These are phyloP conservation scores for Calephelis nemesis DNA, from an alignment of 1,140 invertebrate genomes.

Conservation along the genomic window DNA sequence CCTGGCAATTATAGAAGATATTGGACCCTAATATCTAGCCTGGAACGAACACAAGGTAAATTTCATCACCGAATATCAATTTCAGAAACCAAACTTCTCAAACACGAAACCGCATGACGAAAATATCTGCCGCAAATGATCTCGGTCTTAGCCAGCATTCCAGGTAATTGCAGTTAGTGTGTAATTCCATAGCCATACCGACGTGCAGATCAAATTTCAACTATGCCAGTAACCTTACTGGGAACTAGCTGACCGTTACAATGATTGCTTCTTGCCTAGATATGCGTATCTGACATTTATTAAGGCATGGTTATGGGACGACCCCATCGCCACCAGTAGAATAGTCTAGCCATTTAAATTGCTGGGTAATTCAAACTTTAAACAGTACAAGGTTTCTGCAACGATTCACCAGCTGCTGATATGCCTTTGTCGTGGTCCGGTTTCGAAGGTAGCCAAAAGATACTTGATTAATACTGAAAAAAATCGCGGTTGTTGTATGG, in stretches of 20 bases:
- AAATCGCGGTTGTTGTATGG: no score
- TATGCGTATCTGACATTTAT: not conserved
- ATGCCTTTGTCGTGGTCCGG: no score
- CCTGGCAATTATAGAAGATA: not conserved
- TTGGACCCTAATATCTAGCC: no score
- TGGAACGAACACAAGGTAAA: not conserved
- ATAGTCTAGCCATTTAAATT: no score
- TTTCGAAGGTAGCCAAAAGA: no score
- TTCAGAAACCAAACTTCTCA: conserved; percentile 18
- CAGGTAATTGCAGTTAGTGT: conserved; percentile 12
- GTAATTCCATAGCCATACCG: conserved; percentile 14
- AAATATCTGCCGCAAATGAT: conserved; percentile 16
- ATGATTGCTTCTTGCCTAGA: not conserved
- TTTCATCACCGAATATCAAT: conserved; percentile 1
- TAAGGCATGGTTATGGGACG: no score
- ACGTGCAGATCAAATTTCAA: conserved; percentile 11
- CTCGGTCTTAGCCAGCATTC: conserved; percentile 5
- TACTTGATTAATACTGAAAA: no score
- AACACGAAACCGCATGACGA: conserved; percentile 23
- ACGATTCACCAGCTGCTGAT: no score
- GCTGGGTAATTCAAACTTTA: no score
- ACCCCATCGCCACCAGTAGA: no score
- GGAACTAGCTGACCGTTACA: conserved; percentile 10
- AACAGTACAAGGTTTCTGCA: no score
- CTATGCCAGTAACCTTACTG: conserved; percentile 15